phyloP scores from a whole-genome alignment of 23 tunicate genomes.

The Ascidia mentula region DNA sequence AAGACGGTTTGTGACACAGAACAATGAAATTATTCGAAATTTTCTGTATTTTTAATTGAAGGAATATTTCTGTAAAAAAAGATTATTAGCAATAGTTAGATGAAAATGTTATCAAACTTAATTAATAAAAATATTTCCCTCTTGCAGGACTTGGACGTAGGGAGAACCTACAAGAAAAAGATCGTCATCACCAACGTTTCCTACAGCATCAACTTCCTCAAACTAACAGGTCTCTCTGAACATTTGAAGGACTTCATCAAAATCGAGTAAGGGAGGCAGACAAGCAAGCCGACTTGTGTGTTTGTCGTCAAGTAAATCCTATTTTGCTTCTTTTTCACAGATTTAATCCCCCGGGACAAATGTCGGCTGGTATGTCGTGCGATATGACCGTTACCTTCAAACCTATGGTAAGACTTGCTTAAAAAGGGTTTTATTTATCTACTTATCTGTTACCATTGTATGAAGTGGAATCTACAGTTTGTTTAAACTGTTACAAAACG shows the following conservation, averaged over 20 bases:
- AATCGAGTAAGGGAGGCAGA: constrained; percentile 56
- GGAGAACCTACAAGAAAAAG: constrained; percentile 74
- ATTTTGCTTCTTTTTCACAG: constrained; percentile 19
- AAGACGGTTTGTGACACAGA: no score
- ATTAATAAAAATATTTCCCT: no score
- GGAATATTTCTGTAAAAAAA: no score
- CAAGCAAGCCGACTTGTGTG: background rate
- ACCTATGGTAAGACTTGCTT: constrained; percentile 65
- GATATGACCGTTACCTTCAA: constrained; percentile 87
- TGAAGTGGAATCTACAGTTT: no score
- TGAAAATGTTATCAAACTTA: no score
- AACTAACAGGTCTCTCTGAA: constrained; percentile 72
- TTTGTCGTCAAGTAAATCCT: background rate
- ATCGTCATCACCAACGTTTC: constrained; percentile 90
- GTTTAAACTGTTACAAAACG: no score
- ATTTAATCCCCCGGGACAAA: constrained; percentile 89
- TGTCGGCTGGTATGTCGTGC: constrained; percentile 98
- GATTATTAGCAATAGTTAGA: no score
- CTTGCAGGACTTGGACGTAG: constrained; percentile 78
- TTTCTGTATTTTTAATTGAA: no score
- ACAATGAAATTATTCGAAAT: no score
- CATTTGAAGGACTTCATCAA: constrained; percentile 85
- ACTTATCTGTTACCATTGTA: no score
- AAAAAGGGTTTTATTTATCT: no score
- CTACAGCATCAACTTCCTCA: constrained; percentile 79